A percentile compares a stretch with the other conserved stretches of the same genome.
Conservation (phyloP, 2,797 vertebrate species). For the Enoplosus armatus region DNA sequence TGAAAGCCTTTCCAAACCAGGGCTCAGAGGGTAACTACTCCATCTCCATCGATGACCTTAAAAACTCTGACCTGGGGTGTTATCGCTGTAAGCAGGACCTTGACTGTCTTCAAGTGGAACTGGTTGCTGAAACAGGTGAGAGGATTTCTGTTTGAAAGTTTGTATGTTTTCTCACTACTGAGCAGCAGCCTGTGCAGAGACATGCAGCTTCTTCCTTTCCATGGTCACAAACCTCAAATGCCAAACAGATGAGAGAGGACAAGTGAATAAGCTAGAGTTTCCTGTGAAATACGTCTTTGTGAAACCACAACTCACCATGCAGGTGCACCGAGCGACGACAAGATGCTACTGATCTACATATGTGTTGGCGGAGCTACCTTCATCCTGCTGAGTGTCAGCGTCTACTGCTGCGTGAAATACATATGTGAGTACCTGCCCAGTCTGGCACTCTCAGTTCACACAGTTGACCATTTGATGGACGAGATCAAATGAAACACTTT, state of each 20-base stretch:
- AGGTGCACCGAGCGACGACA: background rate
- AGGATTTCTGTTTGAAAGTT: background rate
- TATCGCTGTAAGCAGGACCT: constrained; percentile 47
- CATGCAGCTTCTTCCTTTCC: constrained; percentile 8
- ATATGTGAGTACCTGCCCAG: constrained; percentile 42
- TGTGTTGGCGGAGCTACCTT: constrained; percentile 1
- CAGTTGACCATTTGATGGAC: background rate
- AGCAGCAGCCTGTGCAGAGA: background rate
- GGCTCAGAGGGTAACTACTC: constrained; percentile 56
- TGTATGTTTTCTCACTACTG: background rate
- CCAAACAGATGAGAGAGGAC: background rate
- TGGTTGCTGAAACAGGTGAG: constrained; percentile 36
- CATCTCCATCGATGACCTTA: constrained; percentile 65
- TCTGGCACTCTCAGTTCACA: background rate
- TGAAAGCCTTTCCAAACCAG: constrained; percentile 68
- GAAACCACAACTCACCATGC: constrained; percentile 45
- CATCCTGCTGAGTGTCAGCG: constrained; percentile 21
- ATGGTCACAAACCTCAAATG: constrained; percentile 18
- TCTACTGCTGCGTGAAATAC: constrained; percentile 20
- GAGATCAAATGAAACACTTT: background rate
- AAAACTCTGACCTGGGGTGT: constrained; percentile 60
- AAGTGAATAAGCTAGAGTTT: constrained; percentile 34
- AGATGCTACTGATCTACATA: constrained; percentile 13
- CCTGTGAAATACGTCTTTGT: constrained; percentile 46
- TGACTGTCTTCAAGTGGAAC: constrained; percentile 35